phyloP scores from a whole-genome alignment of 1,140 invertebrate species.

The Tetragnatha versicolor region DNA sequence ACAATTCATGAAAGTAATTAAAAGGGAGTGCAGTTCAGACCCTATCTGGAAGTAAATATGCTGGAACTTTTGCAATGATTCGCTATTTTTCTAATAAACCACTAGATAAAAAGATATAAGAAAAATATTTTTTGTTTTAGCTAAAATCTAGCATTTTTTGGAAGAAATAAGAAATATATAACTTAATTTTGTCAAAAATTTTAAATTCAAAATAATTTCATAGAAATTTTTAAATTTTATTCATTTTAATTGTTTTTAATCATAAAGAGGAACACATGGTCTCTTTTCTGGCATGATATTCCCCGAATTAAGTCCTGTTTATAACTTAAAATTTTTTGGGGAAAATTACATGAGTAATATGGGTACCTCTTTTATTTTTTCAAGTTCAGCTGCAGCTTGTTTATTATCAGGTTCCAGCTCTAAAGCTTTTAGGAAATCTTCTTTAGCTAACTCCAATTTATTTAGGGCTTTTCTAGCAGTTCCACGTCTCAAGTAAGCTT shows the following conservation, averaged over 20 bases:
- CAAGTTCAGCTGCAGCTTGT: constrained; percentile 69
- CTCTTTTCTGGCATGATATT: neutral
- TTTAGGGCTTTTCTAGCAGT: constrained; percentile 72
- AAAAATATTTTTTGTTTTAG: too few species aligned
- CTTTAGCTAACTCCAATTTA: constrained; percentile 71
- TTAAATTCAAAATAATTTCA: neutral
- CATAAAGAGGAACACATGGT: neutral
- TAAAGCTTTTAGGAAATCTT: constrained; percentile 74
- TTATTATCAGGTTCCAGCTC: constrained; percentile 77
- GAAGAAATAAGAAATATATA: too few species aligned
- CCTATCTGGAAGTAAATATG: too few species aligned
- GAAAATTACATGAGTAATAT: constrained; percentile 33
- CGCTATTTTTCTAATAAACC: too few species aligned
- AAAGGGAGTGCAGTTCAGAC: too few species aligned
- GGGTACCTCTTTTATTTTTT: constrained; percentile 68
- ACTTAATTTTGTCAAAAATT: neutral
- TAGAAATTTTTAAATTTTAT: neutral
- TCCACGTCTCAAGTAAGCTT: constrained; percentile 79
- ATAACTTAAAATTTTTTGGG: neutral
- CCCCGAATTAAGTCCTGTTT: neutral
- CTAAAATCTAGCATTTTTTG: too few species aligned
- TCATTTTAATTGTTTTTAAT: too few species aligned
- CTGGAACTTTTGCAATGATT: too few species aligned
- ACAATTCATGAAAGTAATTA: too few species aligned
- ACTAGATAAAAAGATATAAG: too few species aligned